These are phyloP conservation scores for Drosophila rellima DNA, from an alignment of 2,888 invertebrate species.

Conservation along the genomic window DNA sequence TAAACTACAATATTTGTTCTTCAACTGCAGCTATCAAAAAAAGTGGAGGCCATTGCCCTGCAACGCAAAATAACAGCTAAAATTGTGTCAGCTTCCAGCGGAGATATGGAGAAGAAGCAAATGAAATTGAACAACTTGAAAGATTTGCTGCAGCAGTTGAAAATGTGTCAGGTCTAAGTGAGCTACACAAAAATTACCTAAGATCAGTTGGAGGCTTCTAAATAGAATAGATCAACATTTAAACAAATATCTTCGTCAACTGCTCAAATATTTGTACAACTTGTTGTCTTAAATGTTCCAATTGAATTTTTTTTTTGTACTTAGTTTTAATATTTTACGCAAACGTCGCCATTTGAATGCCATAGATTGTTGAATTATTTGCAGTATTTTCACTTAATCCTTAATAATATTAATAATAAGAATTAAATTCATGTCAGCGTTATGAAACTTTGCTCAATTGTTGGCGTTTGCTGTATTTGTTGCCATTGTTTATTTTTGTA, in stretches of 20 bases:
- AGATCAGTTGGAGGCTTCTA: conserved; percentile 33
- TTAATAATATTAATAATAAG: background rate
- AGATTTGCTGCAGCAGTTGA: conserved; percentile 80
- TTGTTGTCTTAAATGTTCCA: conserved; percentile 14
- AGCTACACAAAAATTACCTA: background rate
- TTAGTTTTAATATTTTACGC: conserved; percentile 14
- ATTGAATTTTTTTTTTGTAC: conserved; percentile 20
- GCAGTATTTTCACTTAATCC: conserved; percentile 25
- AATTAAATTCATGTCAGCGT: background rate
- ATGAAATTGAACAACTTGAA: conserved; percentile 61
- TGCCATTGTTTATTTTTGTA: conserved; percentile 74
- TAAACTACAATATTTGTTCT: background rate
- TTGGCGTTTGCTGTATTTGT: conserved; percentile 41
- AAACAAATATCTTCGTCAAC: background rate
- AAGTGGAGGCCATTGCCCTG: conserved; percentile 84
- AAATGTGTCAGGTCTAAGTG: conserved; percentile 69
- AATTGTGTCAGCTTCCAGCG: conserved; percentile 72
- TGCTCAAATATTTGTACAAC: conserved; percentile 29
- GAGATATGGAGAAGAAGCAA: conserved; percentile 27
- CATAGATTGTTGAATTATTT: conserved; percentile 10
- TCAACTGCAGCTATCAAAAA: conserved; percentile 82
- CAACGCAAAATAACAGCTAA: conserved; percentile 83
- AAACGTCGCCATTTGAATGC: conserved; percentile 26
- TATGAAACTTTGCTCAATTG: background rate
- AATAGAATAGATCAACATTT: conserved; percentile 1